These are phyloP conservation scores for Drosophila lacertosa DNA, from an alignment of 1,140 invertebrate genomes.

Conservation along the genomic window DNA sequence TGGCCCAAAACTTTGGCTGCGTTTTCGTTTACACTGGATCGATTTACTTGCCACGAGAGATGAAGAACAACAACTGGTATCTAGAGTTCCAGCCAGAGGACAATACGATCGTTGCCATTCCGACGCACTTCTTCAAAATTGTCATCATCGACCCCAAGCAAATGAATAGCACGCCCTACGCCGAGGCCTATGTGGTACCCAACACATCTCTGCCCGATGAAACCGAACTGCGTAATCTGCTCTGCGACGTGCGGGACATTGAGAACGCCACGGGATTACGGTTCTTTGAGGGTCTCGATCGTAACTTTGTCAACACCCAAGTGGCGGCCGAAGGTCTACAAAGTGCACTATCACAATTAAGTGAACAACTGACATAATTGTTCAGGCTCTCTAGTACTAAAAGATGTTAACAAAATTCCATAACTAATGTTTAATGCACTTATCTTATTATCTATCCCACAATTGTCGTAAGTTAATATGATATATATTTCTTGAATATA, in stretches of 20 bases:
- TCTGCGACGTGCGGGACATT: constrained; percentile 94
- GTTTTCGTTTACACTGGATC: constrained; percentile 99
- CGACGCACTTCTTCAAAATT: constrained; percentile 99
- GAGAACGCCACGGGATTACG: constrained; percentile 96
- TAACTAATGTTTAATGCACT: not conserved
- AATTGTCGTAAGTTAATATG: not conserved
- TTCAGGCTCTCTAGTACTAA: not conserved
- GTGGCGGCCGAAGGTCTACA: not conserved
- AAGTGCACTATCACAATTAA: not conserved
- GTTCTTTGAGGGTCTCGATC: constrained; percentile 91
- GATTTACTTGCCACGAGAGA: constrained; percentile 93
- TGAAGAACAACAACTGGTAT: constrained; percentile 92
- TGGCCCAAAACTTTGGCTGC: constrained; percentile 92
- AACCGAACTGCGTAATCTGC: constrained; percentile 89
- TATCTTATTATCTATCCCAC: not conserved
- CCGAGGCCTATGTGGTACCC: constrained; percentile 97
- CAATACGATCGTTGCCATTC: constrained; percentile 95
- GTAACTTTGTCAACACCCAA: constrained; percentile 59
- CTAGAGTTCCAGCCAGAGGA: constrained; percentile 98
- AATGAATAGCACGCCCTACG: constrained; percentile 88
- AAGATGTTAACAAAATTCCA: not conserved
- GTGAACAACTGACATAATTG: not conserved
- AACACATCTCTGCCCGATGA: constrained; percentile 92
- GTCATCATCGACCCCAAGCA: constrained; percentile 89
- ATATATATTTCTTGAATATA: not conserved